Conservation (phyloP, 2,888 invertebrate genomes). For the Drosophila paramelanica region DNA sequence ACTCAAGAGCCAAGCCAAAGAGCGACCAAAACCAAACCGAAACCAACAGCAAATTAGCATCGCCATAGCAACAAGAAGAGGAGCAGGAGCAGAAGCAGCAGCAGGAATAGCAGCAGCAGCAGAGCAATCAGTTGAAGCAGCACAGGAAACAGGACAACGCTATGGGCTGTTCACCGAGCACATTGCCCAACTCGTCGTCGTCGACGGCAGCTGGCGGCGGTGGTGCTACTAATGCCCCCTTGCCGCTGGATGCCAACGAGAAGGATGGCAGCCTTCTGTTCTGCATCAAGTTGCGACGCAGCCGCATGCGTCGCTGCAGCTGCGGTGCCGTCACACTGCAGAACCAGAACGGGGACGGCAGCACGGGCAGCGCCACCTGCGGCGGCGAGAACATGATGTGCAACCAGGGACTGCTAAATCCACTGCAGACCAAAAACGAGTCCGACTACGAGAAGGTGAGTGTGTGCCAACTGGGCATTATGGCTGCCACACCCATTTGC, state of each 20-base stretch:
- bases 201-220: constrained; percentile 31
- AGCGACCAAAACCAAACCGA: constrained; percentile 62
- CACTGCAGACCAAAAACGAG: constrained; percentile 83
- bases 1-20: constrained; percentile 56
- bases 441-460: constrained; percentile 84
- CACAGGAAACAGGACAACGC: constrained; percentile 39
- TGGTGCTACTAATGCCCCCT: constrained; percentile 40
- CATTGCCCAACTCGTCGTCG: constrained; percentile 61
- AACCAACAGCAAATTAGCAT: constrained; percentile 72
- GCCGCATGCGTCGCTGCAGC: constrained; percentile 79
- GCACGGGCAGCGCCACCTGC: constrained; percentile 69
- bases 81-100: neutral
- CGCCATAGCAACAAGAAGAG: constrained; percentile 39
- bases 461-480: neutral
- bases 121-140: constrained; percentile 7
- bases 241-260: constrained; percentile 68
- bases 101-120: neutral
- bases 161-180: constrained; percentile 82
- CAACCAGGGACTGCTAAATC: constrained; percentile 84
- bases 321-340: constrained; percentile 73
- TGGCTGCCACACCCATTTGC: constrained; percentile 2
- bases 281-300: constrained; percentile 82
- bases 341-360: constrained; percentile 80
- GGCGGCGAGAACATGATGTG: constrained; percentile 77
- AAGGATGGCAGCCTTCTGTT: constrained; percentile 83